phyloP scores from a whole-genome alignment of 1,140 invertebrate genomes.

The Lucilia sericata region DNA sequence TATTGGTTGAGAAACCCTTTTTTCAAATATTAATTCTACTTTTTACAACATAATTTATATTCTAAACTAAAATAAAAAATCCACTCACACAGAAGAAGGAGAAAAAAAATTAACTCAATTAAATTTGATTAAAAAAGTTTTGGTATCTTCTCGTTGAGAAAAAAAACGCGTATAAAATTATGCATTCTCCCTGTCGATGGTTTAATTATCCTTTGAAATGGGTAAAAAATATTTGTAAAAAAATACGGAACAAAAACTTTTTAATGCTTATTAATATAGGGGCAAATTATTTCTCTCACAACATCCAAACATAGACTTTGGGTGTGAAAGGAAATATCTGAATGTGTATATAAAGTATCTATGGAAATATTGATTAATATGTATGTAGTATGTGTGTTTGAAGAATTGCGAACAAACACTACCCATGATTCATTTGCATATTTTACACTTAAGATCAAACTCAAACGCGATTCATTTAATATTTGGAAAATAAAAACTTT shows the following conservation, averaged over 20 bases:
- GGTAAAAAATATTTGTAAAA: conserved; percentile 25
- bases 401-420: not conserved
- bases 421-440: not conserved
- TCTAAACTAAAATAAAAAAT: conserved; percentile 8
- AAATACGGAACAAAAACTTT: conserved; percentile 28
- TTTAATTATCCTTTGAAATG: conserved; percentile 40
- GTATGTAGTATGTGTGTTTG: not conserved
- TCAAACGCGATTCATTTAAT: not conserved
- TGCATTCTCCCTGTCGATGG: conserved; percentile 35
- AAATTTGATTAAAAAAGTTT: conserved; percentile 46
- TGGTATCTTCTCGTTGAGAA: not conserved
- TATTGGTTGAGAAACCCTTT: conserved; percentile 14
- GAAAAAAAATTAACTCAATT: conserved; percentile 37
- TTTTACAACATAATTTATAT: not conserved
- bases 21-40: conserved; percentile 36
- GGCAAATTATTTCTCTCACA: conserved; percentile 28
- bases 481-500: not conserved
- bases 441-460: conserved; percentile 14
- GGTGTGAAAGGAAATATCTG: not conserved
- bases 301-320: not conserved
- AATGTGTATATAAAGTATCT: not conserved
- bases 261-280: conserved; percentile 39
- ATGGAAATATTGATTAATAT: not conserved
- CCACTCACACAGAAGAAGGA: not conserved
- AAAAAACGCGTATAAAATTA: conserved; percentile 24